Base-by-base conservation (phyloP, 2,888 invertebrate genomes). In the Agrochola macilenta region DNA sequence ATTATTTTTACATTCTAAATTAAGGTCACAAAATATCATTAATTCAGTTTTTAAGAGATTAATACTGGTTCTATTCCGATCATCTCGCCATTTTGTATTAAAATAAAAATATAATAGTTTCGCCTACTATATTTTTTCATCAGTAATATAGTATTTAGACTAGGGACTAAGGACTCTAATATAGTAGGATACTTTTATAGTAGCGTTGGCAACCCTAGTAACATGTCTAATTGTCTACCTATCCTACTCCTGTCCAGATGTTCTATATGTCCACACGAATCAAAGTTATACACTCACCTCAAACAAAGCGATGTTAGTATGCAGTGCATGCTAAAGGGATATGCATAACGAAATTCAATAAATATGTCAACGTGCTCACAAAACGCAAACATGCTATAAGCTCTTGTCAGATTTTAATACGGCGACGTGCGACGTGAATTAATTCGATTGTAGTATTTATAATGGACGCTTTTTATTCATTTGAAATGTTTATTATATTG, bases 341-440 rank as follows among this genome's bases (percentile, higher is more conserved):
- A 78, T 81, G 78, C 65, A 79, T 74, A 82, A 71, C 68, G 73
- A 73, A 84, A 73, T 78, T 65, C 75, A 82, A 87, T 87, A 86
- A 84, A 88, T 78, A 76, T 80, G 61, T 77, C 71, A 54, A 75
- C 71, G 57, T 43, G 49, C 46, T 78, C 46, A 23, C 57, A 12
- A 64, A 83, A 80, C 65, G 60, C 63, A 73, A 66, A 84, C 39
- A 72, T 43, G 52, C 43, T 60, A 39, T 68, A 80, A 71, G 58
- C 69, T 61, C 26, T 54, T 52, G 85, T 80, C 75, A 72, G 65
- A 58, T 69, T 72, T 76, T 81, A 23, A 71, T 84, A 23, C 14
- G 30, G 39, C 30, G 14, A 46, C 2, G 49, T 30, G 58, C n/a
- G 54, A 11, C n/a, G 58, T 43, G 20, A 54, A 81, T 70, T 72